Evolutionary conservation across 2,113 vertebrate species (phyloP), one percentile per base, ranked within the genome.

Genomic region (Chelonoidis abingdonii): DNA sequence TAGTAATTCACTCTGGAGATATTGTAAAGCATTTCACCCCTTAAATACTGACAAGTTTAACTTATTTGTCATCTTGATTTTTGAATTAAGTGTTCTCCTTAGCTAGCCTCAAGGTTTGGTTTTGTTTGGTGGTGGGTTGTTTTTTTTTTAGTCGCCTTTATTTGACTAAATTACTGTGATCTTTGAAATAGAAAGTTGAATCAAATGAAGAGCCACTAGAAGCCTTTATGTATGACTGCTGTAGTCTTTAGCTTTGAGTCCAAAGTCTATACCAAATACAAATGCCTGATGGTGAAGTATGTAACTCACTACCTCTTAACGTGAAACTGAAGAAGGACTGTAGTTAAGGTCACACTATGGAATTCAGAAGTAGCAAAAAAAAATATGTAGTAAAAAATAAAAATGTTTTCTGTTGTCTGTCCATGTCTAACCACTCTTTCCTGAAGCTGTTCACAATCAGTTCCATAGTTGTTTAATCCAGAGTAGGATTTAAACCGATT

Each of bases 381-480:
- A 25, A 62, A 35, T n/a, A 35, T n/a, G 6, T 19, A n/a, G 35
- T 21, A 93, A 62, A 94, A 11, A 52, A 9, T 86, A 25, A 89
- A 94, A 81, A 81, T 35, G 35, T 21, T 82, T 35, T 83, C 14
- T 2, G 1, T 88, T 88, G 49, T 88, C 89, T 88, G 53, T 84
- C 38, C 2, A 0, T 27, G 24, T 31, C 50, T 47, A 4, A 47
- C 80, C 84, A 53, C 3, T 85, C 25, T 85, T 38, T 84, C 9
- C 38, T 93, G 14, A 14, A 53, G 21, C 92, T 62, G 62, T 0
- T 72, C 84, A 25, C n/a, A 62, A 29, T 89, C 52, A 72, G 14
- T 92, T 91, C 92, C 44, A 76, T 47, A 78, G 8, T 44, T 93
- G 10, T 91, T 95, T 86, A 93, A 89, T 87, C 49, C 14, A 88